Evolutionary conservation across 2,113 vertebrate species (phyloP), one percentile per base, ranked within the genome.

Genomic region (Solenodon paradoxus): DNA sequence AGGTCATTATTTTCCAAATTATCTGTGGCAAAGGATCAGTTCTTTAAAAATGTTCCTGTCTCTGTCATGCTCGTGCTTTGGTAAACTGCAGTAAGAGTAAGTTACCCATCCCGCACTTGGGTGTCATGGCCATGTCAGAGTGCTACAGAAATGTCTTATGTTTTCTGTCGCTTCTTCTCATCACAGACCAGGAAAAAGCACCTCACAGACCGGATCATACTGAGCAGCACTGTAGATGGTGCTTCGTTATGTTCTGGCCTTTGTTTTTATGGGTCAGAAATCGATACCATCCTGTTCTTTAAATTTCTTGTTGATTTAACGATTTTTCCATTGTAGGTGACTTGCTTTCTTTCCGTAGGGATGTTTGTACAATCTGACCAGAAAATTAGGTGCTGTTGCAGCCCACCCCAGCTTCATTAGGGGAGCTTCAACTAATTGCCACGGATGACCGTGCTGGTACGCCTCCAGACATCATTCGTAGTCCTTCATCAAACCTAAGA

Each of bases 41-140:
- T 84, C 63, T 90, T 91, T 61, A n/a, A 72, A 92, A 3, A 30
- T 66, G 63, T 88, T 86, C 82, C 64, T 49, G 0, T 82, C 55
- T 92, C 55, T 92, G 9, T 38, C 17, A 22, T 49, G 20, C 28
- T 75, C 59, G 49, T 72, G 83, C 45, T 95, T 82, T 38, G 63
- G 20, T 81, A 64, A 88, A 90, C 55, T 32, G 9, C 35, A 92
- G 3, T 90, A 42, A 89, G 86, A 92, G 59, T 82, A 69, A 94
- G 63, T 80, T 61, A 64, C 66, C 55, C 30, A 51, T 71, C 53
- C 61, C 0, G 0, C 84, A 71, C 19, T 49, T 87, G 49, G 47
- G 12, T 88, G 64, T 64, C 68, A 17, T 15, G 69, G 57, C 72
- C 49, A 38, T 86, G 59, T 47, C 51, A 86, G 2, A 10, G 32